Evolutionary conservation across 2,888 invertebrate species (phyloP), one percentile per base, ranked within the genome.

Genomic region (Sycophila texana): DNA sequence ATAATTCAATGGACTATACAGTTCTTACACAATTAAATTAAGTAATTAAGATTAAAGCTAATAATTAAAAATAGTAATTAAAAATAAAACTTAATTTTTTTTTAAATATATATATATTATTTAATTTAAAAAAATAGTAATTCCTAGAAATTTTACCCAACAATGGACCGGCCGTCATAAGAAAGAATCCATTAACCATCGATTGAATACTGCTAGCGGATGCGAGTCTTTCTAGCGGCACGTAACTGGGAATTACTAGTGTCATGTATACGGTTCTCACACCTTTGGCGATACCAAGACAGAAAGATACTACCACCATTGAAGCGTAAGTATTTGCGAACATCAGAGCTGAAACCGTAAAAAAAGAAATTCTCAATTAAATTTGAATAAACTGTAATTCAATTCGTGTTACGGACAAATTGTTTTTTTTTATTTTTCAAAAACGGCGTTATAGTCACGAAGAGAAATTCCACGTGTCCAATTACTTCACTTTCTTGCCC

Each of bases 171-270:
- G 93, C 92, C 2, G 91, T 89, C 71, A 94, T 89, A 63, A 94
- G 92, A 66, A 93, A 91, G 47, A 82, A 79, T 20, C 95, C 95
- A 87, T 95, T 95, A 79, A 92, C 91, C 80, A 95, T 92, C 93
- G 94, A 94, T 87, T 95, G 95, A 60, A 95, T 93, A 3, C 94
- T 94, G 7, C 93, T 93, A 2, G 95, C 95, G 65, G 93, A 93
- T 1, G 95, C 92, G 26, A 95, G 89, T 83, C 93, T 91, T 73
- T 95, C 93, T 53, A 95, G 88, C 0, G 94, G 94, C 7, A 95
- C 94, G 84, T 95, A 93, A 86, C 91, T 93, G 0, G 95, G 95
- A 77, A 95, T 93, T 4, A 95, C 93, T 18, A 95, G 90, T 65
- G 93, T 92, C 92, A 94, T 93, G 85, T 94, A 95, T 0, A 95